A percentile compares a stretch with the other conserved stretches of the same genome.
phyloP scores from a whole-genome alignment of 1,140 invertebrate species.

The Aphelenchoides besseyi region DNA sequence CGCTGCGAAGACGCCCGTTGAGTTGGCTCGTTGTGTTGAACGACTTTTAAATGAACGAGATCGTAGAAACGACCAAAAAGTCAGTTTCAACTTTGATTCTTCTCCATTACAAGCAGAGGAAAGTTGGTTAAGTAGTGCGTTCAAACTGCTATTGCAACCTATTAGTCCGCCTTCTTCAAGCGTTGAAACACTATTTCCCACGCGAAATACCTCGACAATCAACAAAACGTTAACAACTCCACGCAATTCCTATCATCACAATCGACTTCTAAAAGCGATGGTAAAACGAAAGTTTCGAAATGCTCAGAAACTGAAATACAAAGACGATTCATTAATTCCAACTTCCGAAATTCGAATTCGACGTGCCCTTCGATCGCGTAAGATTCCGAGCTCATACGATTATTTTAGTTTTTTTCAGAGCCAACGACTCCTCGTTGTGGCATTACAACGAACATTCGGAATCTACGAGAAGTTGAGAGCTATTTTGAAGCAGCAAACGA shows the following conservation, averaged over 20 bases:
- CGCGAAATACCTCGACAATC: too few species aligned
- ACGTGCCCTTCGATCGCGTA: background rate
- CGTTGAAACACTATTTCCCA: background rate
- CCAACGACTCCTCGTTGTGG: background rate
- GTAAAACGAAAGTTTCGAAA: slow-evolving; percentile 6
- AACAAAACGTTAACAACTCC: background rate
- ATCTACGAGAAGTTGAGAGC: background rate
- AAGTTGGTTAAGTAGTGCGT: background rate
- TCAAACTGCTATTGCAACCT: background rate
- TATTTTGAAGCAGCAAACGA: slow-evolving; percentile 7
- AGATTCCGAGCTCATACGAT: too few species aligned
- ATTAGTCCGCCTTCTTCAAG: background rate
- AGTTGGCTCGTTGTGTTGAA: background rate
- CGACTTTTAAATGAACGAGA: background rate
- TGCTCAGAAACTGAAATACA: background rate
- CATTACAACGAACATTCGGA: background rate
- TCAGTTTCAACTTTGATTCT: background rate
- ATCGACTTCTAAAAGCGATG: background rate
- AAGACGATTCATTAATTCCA: background rate
- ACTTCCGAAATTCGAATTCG: slow-evolving; percentile 3
- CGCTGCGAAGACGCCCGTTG: background rate
- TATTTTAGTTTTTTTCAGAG: too few species aligned
- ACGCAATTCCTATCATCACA: background rate
- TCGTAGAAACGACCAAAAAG: background rate
- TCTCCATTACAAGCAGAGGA: background rate